Percentiles rank a stretch among this genome's conserved stretches.
Evolutionary conservation across 1,140 invertebrate species (phyloP).

Genomic region (Antheraea mylitta): DNA sequence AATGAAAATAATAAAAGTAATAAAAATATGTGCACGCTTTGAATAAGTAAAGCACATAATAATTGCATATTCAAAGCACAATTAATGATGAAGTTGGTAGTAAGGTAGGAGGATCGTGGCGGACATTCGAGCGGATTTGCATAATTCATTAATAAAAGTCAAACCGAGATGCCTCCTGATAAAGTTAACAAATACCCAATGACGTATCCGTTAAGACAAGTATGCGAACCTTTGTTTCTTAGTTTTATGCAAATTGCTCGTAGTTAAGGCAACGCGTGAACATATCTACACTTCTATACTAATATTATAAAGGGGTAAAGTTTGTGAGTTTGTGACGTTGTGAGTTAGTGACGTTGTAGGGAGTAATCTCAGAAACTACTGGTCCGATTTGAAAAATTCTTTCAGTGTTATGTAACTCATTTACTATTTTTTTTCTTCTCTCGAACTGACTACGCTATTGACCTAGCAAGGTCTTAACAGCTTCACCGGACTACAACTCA

Average conservation of each 20-base stretch:
- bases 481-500: too few species aligned
- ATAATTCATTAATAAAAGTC: conserved; percentile 67
- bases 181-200: conserved; percentile 54
- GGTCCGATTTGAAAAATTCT: too few species aligned
- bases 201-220: conserved; percentile 24
- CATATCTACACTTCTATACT: too few species aligned
- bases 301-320: too few species aligned
- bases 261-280: neutral
- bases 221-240: conserved; percentile 6
- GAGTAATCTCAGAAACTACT: too few species aligned
- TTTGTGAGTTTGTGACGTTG: too few species aligned
- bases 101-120: conserved; percentile 29
- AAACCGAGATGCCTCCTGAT: conserved; percentile 49
- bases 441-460: too few species aligned
- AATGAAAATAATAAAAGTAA: neutral
- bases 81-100: conserved; percentile 40
- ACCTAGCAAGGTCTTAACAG: too few species aligned
- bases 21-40: neutral
- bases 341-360: too few species aligned
- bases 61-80: conserved; percentile 20
- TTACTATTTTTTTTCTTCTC: too few species aligned
- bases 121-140: conserved; percentile 39
- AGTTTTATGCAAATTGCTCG: conserved; percentile 3
- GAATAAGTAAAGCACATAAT: neutral
- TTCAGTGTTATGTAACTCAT: too few species aligned